Conservation (phyloP, 2,113 vertebrate species). For the Aspiorhynchus laticeps region DNA sequence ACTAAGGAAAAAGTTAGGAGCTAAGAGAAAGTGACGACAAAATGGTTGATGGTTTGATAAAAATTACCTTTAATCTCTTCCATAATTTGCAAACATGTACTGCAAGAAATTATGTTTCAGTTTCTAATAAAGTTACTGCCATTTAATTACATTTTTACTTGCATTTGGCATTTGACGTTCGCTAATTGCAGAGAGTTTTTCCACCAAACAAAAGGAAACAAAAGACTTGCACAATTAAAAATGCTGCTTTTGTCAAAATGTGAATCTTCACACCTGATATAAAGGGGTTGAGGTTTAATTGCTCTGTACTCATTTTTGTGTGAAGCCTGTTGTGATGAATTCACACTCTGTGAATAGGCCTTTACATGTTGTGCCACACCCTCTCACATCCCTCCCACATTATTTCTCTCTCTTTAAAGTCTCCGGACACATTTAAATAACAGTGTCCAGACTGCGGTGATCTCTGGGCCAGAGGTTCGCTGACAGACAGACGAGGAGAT, state of each 20-base stretch:
- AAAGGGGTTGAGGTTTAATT: not conserved
- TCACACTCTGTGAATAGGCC: not conserved
- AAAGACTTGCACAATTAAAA: not conserved
- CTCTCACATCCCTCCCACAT: too few relatives aligned
- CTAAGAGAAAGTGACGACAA: not conserved
- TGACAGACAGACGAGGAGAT: slow-evolving; percentile 47
- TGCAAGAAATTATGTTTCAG: not conserved
- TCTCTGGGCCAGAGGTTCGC: slow-evolving; percentile 10
- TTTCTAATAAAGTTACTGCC: not conserved
- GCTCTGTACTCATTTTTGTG: not conserved
- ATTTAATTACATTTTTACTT: not conserved
- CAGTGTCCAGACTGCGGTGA: not conserved
- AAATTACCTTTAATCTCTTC: not conserved
- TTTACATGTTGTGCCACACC: slow-evolving; percentile 1
- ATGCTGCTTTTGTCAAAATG: not conserved
- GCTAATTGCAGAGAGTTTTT: not conserved
- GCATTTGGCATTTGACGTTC: not conserved
- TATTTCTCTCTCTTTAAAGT: not conserved
- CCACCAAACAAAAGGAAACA: not conserved
- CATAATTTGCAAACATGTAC: not conserved
- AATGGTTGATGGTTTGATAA: not conserved
- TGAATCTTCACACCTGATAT: not conserved
- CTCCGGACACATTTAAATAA: not conserved
- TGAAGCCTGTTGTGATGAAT: not conserved
- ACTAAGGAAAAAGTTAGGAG: not conserved